Evolutionary conservation across 2,797 vertebrate genomes (phyloP), one percentile per base, ranked within the genome.

Genomic region (Prunella strophiata): DNA sequence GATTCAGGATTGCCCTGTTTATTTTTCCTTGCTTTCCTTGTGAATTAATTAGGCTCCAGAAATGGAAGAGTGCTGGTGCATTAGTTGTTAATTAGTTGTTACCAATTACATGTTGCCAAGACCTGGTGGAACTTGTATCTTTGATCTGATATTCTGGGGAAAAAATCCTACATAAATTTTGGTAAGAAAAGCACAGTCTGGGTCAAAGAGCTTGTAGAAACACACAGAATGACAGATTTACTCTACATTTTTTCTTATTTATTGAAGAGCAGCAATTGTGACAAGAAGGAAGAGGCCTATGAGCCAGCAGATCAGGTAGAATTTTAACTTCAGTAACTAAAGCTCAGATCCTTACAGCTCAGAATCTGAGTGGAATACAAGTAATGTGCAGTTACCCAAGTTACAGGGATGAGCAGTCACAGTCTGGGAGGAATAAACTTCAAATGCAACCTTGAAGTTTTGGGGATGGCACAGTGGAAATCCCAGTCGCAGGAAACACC

Each of bases 401-500:
- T 47, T 43, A 68, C 84, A 94, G 36, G 8, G 26, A 62, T 0
- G 2, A 59, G 61, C 77, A 66, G 29, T 34, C 47, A 50, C 29
- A 62, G 34, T 47, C 27, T 88, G 58, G 42, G 62, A 72, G 45
- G 16, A 68, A 40, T 10, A 52, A 84, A 71, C 40, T 63, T 62
- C 36, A 80, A 43, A 62, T 40, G 18, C 23, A n/a, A 14, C 38
- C 17, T 59, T n/a, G 40, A 88, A 42, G 3, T 32, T 19, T 5
- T 8, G 38, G 12, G 4, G 1, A 19, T 57, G 55, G 43, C 57
- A 36, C 42, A 66, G 7, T n/a, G 16, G 16, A 74, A 81, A 78
- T 59, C 16, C 17, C 36, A 27, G 0, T n/a, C 8, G 5, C 2
- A 9, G 34, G 21, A 81, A 72, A 63, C 18, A 36, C 0, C 0